These are phyloP conservation scores for Poecilia velifera DNA, from an alignment of 2,797 vertebrate genomes.

Conservation along the genomic window DNA sequence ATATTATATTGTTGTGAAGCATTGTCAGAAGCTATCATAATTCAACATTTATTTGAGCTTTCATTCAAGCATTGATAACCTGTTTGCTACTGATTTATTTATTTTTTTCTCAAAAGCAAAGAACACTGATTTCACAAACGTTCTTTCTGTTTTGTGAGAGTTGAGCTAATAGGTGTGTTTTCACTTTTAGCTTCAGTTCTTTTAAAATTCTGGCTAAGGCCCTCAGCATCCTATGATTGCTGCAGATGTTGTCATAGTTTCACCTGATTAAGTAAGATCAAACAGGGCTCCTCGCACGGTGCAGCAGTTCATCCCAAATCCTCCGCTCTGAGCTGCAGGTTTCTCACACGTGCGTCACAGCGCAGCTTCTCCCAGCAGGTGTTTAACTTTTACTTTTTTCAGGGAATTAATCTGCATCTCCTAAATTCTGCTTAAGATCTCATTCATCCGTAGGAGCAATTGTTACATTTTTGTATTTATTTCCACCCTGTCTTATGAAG, in stretches of 20 bases:
- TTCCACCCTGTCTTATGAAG: neutral
- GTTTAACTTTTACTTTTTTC: constrained; percentile 23
- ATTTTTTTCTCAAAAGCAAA: neutral
- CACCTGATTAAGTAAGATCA: constrained; percentile 53
- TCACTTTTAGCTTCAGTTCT: neutral
- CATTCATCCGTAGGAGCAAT: neutral
- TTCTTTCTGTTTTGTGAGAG: neutral
- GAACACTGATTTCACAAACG: neutral
- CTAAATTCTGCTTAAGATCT: neutral
- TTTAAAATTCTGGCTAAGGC: constrained; percentile 2
- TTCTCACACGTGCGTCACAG: constrained; percentile 18
- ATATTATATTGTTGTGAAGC: neutral
- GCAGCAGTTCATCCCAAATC: constrained; percentile 38
- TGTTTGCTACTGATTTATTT: neutral
- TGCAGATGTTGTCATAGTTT: constrained; percentile 46
- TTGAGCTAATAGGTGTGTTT: neutral
- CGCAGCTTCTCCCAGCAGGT: constrained; percentile 34
- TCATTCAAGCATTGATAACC: neutral
- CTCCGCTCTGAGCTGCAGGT: constrained; percentile 29
- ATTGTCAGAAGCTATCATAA: too few species aligned
- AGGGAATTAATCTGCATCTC: constrained; percentile 8
- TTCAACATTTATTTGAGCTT: too few species aligned
- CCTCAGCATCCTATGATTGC: constrained; percentile 26
- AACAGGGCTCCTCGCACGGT: constrained; percentile 32
- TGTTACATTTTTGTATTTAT: neutral